Evolutionary conservation across 37 sponge, comb jelly and placozoan genomes (phyloP), one percentile per base, ranked within the genome.

Genomic region (Ephydatia muelleri): DNA sequence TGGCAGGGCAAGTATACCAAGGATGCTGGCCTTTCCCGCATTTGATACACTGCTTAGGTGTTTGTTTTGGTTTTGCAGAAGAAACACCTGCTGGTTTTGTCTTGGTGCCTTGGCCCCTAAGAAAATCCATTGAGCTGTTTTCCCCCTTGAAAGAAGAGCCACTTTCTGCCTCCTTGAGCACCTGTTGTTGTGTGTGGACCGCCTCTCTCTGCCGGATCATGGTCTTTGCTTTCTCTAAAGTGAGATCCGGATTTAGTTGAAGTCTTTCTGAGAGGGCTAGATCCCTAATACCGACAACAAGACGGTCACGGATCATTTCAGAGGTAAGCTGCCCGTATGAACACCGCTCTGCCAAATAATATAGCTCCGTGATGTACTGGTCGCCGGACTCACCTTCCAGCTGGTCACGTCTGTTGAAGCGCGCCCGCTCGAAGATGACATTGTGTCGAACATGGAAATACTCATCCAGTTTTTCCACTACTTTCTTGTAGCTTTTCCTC

Each of bases 161-260:
- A 43, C 43, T 76, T 19, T 36, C 76, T 36, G 34, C 65, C 19
- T 65, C 82, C 22, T 68, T 67, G 22, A 81, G 82, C 38, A 30
- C 28, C 25, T 30, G 82, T 35, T 81, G 82, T 30, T 81, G 82
- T 38, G 67, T 70, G 29, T 31, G 31, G 28, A 81, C 70, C 9
- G 82, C 82, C 27, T 81, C 82, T 67, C 36, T 57, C 40, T 81
- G 82, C 43, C 82, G 70, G n/a, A 68, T 68, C 29, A n/a, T 68
- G 29, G 67, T 81, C 68, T 80, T 80, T 16, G 81, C 81, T 32
- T 80, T 80, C 47, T 81, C 82, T 5, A 81, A 70, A n/a, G 82
- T 81, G 39, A 81, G 82, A 27, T 81, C 82, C 11, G 82, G 38
- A 47, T 81, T 70, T 28, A 81, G 26, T 49, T 78, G 79, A 31